Base-by-base conservation (phyloP, 2,113 vertebrate species). In the Calypte anna region DNA sequence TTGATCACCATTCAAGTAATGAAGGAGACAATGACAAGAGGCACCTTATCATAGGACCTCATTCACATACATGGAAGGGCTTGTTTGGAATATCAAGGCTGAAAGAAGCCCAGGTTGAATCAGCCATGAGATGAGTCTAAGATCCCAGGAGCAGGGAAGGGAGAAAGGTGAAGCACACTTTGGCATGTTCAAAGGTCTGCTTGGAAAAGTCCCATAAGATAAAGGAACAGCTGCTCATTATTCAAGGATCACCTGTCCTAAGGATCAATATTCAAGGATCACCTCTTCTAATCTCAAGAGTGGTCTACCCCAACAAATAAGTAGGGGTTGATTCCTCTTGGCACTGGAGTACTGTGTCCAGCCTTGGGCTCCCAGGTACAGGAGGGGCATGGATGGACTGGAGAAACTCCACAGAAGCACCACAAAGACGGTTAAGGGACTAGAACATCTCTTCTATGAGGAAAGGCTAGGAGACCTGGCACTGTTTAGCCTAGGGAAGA, bases 291-390 rank as follows among this genome's bases (percentile, higher is more conserved):
- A 36, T 8, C 4, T 55, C 1, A 2, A 38, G 4, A 48, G 17
- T 27, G 4, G 6, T 31, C 30, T 10, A 25, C 50, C 6, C 2
- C 5, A 59, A n/a, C 3, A 70, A 63, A 79, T n/a, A 66, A 57
- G 4, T 15, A 18, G 5, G 3, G 3, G 4, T 3, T 33, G 19
- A 64, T 66, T 6, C 25, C 59, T 40, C 6, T 6, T 4, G 9
- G 66, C 23, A 18, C 14, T 67, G 38, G 7, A 59, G 11, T 73
- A 8, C 28, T 54, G 13, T 40, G 28, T 61, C 12, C 25, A 59
- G 12, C 20, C 24, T 23, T 66, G 36, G 31, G 10, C 7, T 46
- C 4, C 3, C 6, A 23, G 40, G 15, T 53, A 12, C 31, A 24
- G 44, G 25, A 58, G 18, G 44, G 10, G 38, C 5, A 46, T 15